Base-by-base conservation (phyloP, 2,797 vertebrate species). In the Pangasius djambal region DNA sequence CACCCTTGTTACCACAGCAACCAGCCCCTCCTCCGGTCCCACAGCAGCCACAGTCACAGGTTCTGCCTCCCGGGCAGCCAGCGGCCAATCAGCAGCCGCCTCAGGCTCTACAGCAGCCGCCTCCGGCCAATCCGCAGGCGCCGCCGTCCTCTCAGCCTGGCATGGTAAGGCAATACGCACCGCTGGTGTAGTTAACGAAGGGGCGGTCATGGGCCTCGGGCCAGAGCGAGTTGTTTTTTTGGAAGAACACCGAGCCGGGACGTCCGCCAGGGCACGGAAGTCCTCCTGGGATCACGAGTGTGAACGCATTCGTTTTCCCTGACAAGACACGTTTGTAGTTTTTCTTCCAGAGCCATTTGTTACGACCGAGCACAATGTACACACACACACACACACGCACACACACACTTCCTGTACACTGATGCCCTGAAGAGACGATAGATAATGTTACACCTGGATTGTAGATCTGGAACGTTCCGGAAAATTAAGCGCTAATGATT, bases 141-240 rank as follows among this genome's bases (percentile, higher is more conserved):
- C 91, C 92, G 0, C 90, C 94, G 0, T 89, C 95, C 22, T 91
- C 89, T 12, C 96, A 94, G 88, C 92, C 96, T 0, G 93, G 92
- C 91, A 96, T 98, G 96, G 97, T 98, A 90, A 92, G 88, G 65
- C 0, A 10, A 3, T 4, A 7, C 0, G 37, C 78, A 12, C 77
- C 6, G 28, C 28, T 3, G 50, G 50, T n/a, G 77, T 52, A 31
- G n/a, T 79, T 79, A 79, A 57, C 37, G 18, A 12, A 10, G 9
- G 34, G 44, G 78, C 40, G 2, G 72, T 25, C 25, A 5, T 16
- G 74, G 44, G 74, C 44, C 25, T 6, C 6, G 25, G 44, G 25
- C 74, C 74, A 50, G 74, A 50, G 25, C 20, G 48, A 6, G 13
- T 52, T 78, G 31, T 7, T 20, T 31, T 22, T 55, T 31, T 74